These are phyloP conservation scores for Cyclina sinensis DNA, from an alignment of 1,140 invertebrate genomes.

Conservation along the genomic window DNA sequence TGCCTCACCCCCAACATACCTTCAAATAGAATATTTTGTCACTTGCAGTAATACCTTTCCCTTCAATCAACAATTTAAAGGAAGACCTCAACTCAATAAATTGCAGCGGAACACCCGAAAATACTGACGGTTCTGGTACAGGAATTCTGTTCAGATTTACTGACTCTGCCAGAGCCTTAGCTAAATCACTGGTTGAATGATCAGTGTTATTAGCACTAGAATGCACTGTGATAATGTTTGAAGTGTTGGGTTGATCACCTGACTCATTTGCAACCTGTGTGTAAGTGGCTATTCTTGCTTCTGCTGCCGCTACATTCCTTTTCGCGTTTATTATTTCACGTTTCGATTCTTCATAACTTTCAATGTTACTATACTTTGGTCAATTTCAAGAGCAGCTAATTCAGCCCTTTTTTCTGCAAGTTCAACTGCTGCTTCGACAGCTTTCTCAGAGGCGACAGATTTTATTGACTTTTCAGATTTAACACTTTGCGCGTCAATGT, in stretches of 20 bases:
- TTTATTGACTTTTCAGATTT: conserved; percentile 28
- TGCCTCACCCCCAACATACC: conserved; percentile 33
- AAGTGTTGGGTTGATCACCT: not conserved
- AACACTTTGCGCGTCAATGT: not conserved
- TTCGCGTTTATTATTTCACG: conserved; percentile 3
- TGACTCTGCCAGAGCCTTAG: conserved; percentile 22
- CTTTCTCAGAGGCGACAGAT: conserved; percentile 39
- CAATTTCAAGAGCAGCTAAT: conserved; percentile 38
- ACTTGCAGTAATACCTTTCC: conserved; percentile 15
- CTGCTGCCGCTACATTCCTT: conserved; percentile 20
- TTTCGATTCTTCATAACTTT: conserved; percentile 16
- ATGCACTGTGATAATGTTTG: not conserved
- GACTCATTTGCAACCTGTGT: conserved; percentile 2
- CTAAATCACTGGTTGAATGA: conserved; percentile 15
- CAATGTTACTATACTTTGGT: not conserved
- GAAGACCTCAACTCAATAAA: conserved; percentile 27
- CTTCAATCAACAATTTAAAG: conserved; percentile 11
- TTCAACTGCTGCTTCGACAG: conserved; percentile 26
- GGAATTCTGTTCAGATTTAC: conserved; percentile 25
- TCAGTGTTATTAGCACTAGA: conserved; percentile 18
- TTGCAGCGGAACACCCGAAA: conserved; percentile 22
- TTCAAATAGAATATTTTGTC: conserved; percentile 13
- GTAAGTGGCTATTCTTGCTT: not conserved
- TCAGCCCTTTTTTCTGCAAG: conserved; percentile 10
- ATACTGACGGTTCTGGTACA: conserved; percentile 19